Conservation (phyloP, 2,888 invertebrate genomes). For the Pyrrhosoma nymphula region DNA sequence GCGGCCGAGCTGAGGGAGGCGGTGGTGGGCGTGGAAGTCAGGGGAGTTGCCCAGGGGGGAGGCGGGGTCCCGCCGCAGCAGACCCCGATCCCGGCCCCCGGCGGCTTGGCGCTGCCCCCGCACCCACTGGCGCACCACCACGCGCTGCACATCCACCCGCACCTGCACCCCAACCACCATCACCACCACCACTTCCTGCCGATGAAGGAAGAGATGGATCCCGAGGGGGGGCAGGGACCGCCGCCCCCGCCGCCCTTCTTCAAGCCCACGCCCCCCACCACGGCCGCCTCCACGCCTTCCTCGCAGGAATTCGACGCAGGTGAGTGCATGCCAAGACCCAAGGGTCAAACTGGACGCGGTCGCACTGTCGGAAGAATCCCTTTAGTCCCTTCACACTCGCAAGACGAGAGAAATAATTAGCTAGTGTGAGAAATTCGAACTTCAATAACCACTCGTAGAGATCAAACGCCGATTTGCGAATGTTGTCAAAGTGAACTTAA, state of each 20-base stretch:
- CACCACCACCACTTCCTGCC: conserved; percentile 61
- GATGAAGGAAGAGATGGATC: conserved; percentile 50
- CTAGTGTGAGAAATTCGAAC: too few relatives aligned
- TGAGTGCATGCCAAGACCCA: not conserved
- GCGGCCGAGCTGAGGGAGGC: conserved; percentile 42
- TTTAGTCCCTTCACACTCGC: too few relatives aligned
- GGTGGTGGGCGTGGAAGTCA: conserved; percentile 33
- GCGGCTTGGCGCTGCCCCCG: conserved; percentile 41
- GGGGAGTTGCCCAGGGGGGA: conserved; percentile 12
- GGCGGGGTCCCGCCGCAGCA: conserved; percentile 21
- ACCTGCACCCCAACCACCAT: conserved; percentile 55
- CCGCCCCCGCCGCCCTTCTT: conserved; percentile 50
- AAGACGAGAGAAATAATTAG: too few relatives aligned
- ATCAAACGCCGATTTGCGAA: too few relatives aligned
- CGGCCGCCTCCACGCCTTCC: conserved; percentile 53
- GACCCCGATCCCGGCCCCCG: conserved; percentile 5
- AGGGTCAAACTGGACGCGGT: too few relatives aligned
- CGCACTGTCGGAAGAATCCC: too few relatives aligned
- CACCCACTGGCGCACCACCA: conserved; percentile 54
- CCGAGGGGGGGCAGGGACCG: not conserved
- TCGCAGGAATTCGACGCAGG: conserved; percentile 63
- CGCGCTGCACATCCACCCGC: conserved; percentile 57
- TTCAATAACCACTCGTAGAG: too few relatives aligned
- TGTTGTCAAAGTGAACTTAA: too few relatives aligned
- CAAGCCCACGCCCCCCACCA: conserved; percentile 62